Evolutionary conservation across 1,140 invertebrate species (phyloP).

Genomic region (Babylonia areolata): DNA sequence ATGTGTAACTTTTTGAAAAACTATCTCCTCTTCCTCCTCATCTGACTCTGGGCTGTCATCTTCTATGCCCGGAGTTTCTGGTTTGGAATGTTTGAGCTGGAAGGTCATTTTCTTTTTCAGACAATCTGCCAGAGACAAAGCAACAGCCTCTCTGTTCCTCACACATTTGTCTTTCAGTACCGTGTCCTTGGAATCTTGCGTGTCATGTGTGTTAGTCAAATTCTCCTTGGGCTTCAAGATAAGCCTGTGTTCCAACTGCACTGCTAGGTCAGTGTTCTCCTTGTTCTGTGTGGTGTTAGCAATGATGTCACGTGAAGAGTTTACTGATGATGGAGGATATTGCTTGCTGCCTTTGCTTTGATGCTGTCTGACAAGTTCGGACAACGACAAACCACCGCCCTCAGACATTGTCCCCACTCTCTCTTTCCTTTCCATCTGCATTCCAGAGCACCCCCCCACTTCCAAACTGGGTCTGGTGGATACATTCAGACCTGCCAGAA

Average conservation of each 20-base stretch:
- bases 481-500: conserved; percentile 5
- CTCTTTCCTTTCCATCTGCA: background rate
- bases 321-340: background rate
- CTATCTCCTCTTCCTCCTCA: background rate
- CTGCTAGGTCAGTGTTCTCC: background rate
- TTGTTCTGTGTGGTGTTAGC: background rate
- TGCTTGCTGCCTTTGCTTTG: conserved; percentile 4
- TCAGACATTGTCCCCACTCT: background rate
- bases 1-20: background rate
- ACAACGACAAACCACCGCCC: conserved; percentile 36
- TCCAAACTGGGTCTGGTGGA: too few species aligned
- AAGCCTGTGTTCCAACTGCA: background rate
- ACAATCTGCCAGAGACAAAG: conserved; percentile 37
- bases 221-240: background rate
- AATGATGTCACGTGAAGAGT: background rate
- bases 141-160: conserved; percentile 27
- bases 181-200: background rate
- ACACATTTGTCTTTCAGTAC: background rate
- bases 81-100: background rate
- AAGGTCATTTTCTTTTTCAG: conserved; percentile 30
- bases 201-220: background rate
- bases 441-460: background rate
- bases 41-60: background rate
- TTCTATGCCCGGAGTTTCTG: background rate
- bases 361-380: conserved; percentile 45